Evolutionary conservation across 2,113 vertebrate species (phyloP).

Genomic region (Lynx canadensis): DNA sequence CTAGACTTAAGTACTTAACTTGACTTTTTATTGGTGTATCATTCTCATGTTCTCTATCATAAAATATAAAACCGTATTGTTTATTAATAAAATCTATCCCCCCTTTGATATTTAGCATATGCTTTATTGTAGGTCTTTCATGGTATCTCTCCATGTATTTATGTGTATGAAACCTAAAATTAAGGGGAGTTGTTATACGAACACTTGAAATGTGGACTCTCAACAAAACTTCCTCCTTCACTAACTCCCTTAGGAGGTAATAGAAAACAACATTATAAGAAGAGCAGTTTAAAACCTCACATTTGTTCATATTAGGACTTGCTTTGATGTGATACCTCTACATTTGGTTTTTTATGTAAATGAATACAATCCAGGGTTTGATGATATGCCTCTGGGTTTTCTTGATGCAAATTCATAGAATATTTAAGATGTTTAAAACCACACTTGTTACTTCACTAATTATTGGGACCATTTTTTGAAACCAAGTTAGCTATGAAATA

Average conservation of each 20-base stretch:
- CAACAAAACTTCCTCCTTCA: slow-evolving; percentile 19
- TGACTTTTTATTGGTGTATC: not conserved
- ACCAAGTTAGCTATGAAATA: not conserved
- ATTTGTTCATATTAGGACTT: slow-evolving; percentile 37
- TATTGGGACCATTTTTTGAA: not conserved
- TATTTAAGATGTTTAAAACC: slow-evolving; percentile 23
- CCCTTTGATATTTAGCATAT: slow-evolving; percentile 36
- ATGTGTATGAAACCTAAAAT: slow-evolving; percentile 32
- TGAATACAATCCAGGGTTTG: not conserved
- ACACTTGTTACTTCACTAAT: not conserved
- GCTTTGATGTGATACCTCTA: not conserved
- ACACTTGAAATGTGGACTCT: not conserved
- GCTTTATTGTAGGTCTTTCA: not conserved
- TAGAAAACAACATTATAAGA: slow-evolving; percentile 26
- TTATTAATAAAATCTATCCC: slow-evolving; percentile 44
- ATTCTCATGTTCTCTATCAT: not conserved
- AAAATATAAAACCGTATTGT: not conserved
- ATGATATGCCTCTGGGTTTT: slow-evolving; percentile 13
- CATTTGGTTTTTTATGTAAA: not conserved
- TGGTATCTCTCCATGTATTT: not conserved
- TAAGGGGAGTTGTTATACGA: slow-evolving; percentile 1
- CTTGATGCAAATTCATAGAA: slow-evolving; percentile 21
- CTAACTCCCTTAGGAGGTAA: not conserved
- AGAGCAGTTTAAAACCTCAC: not conserved
- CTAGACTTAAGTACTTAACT: not conserved